Percentiles rank a stretch among this genome's conserved stretches.
These are phyloP conservation scores for Carettochelys insculpta DNA, from an alignment of 2,113 vertebrate species.

Conservation along the genomic window DNA sequence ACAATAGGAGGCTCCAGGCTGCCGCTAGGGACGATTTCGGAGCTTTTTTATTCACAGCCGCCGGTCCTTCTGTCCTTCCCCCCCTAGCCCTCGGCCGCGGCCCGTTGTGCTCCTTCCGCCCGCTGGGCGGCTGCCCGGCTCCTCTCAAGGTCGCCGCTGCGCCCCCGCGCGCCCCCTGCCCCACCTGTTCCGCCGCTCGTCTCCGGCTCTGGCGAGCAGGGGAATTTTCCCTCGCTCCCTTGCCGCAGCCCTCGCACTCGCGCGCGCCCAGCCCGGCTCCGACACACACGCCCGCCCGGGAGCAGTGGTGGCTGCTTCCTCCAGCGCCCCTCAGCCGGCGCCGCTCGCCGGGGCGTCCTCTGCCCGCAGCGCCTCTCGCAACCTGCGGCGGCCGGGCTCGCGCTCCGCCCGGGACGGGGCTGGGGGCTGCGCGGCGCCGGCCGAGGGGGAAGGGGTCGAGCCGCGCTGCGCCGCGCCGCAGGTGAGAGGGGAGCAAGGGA, in stretches of 20 bases:
- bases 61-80: background rate
- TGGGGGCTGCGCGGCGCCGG: constrained; percentile 20
- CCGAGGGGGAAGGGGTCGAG: constrained; percentile 40
- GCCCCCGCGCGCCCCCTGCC: background rate
- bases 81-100: background rate
- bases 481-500: constrained; percentile 37
- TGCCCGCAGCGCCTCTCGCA: constrained; percentile 61
- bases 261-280: background rate
- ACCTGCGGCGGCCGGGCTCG: background rate
- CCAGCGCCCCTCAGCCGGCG: constrained; percentile 25
- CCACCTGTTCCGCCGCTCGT: constrained; percentile 58
- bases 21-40: background rate
- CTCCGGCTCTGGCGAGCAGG: constrained; percentile 41
- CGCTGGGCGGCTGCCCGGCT: too few relatives aligned
- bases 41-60: too few relatives aligned
- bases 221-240: constrained; percentile 78
- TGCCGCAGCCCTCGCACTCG: constrained; percentile 46
- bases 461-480: constrained; percentile 2
- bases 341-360: constrained; percentile 71
- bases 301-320: constrained; percentile 58
- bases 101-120: background rate
- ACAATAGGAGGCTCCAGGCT: background rate
- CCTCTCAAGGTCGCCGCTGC: constrained; percentile 1
- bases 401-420: background rate
- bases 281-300: constrained; percentile 12